phyloP scores from a whole-genome alignment of 2,888 invertebrate species.

The Papilio protenor region DNA sequence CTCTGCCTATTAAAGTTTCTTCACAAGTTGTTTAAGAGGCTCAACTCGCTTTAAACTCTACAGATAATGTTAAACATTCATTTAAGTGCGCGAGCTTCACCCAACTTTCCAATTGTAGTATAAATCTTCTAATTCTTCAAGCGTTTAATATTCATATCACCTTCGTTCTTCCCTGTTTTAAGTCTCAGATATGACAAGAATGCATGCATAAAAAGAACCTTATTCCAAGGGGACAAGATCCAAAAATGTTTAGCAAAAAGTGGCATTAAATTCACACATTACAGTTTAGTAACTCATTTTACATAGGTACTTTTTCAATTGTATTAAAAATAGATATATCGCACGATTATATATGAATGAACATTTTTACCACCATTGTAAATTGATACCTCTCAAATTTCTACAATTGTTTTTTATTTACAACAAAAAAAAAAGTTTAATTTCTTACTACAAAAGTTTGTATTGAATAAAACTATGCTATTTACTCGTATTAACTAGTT shows the following conservation, averaged over 20 bases:
- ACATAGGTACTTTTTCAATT: neutral
- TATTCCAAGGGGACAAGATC: constrained; percentile 24
- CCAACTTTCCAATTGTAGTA: constrained; percentile 78
- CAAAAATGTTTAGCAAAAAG: neutral
- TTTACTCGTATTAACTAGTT: neutral
- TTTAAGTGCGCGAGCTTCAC: constrained; percentile 74
- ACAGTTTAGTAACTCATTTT: neutral
- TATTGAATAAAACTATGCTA: neutral
- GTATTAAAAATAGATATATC: no score
- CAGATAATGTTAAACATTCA: constrained; percentile 84
- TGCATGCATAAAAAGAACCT: constrained; percentile 21
- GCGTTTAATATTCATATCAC: constrained; percentile 84
- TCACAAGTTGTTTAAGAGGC: constrained; percentile 79
- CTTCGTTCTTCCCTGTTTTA: constrained; percentile 46
- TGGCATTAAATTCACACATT: neutral
- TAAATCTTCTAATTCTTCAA: constrained; percentile 82
- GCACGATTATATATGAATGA: no score
- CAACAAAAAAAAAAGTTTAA: neutral
- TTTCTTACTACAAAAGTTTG: no score
- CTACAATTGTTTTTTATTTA: no score
- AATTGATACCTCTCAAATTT: neutral
- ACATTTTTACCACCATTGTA: neutral
- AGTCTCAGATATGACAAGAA: constrained; percentile 16
- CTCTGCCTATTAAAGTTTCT: constrained; percentile 82
- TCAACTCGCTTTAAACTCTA: constrained; percentile 78